Base-by-base conservation (phyloP, 2,797 vertebrate genomes). In the Channa striata region DNA sequence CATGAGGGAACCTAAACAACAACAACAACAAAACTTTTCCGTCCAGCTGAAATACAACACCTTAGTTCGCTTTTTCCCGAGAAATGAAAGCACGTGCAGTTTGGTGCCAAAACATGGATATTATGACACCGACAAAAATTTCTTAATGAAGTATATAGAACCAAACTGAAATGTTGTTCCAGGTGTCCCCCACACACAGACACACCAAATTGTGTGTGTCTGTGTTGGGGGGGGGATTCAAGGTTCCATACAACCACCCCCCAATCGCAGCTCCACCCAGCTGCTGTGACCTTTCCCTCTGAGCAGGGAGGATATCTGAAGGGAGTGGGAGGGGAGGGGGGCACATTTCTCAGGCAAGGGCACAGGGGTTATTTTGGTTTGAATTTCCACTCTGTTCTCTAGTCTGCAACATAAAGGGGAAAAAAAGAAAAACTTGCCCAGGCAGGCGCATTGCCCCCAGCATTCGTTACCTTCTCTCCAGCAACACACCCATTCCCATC, bases 321-420 rank as follows among this genome's bases (percentile, higher is more conserved):
- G 77, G 61, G 83, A 84, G 78, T 33, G n/a, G 69, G 73, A 64
- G 68, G 39, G 11, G 11, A 50, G 11, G 1, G 59, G 68, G 72
- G 66, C 72, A 75, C 76, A 78, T 87, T 92, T 90, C 82, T 90
- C 85, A 89, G 76, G 85, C 82, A 61, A 84, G 91, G 89, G 86
- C 85, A 84, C 74, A 74, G 81, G 52, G 88, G 87, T 92, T 91
- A 90, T 92, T 92, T 90, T 86, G 85, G 87, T 88, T 92, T 82
- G 82, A 91, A 91, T 92, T 90, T 90, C 88, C 85, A 89, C 89
- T 87, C 84, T 89, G 83, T 87, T 91, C 88, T 90, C 82, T 78
- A 79, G 80, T 67, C 85, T 89, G 58, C 63, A 85, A 87, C 76
- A 88, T 73, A 86, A 87, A 86, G 72, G 40, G 19, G 11, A 39